Evolutionary conservation across 1,140 invertebrate genomes (phyloP), one percentile per base, ranked within the genome.

Genomic region (Drosophila albomicans): DNA sequence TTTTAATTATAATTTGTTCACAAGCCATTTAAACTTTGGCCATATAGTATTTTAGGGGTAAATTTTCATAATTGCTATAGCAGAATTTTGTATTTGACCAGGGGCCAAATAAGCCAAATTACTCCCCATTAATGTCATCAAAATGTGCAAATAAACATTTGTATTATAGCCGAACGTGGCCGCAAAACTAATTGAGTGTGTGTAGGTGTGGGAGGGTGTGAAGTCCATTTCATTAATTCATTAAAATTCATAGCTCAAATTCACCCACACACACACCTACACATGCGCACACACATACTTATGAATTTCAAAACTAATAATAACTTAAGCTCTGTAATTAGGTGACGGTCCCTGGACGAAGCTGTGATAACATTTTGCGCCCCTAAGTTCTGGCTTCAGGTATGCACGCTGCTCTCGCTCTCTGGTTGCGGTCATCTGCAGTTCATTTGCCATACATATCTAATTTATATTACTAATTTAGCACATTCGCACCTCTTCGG

Each of bases 391-490:
- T 43, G 35, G 45, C 46, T 51, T n/a, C 49, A 32, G 28, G 28
- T 51, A 54, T 64, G 30, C 10, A 43, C 35, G 35, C 1, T 38
- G 35, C 35, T 1, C 5, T 43, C 48, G 45, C n/a, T 49, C 57
- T 63, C 16, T 59, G 43, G 20, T 69, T 64, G 48, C 15, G 38
- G 51, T 56, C 41, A 46, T 66, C 52, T 46, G 58, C 56, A 28
- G 58, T 49, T 75, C 64, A 69, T 62, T 79, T 51, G 59, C 48
- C 64, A 63, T 69, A 82, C 77, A 82, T 81, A 81, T 79, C 70
- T 81, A 89, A 89, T 89, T 85, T 89, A 81, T 81, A 89, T 89
- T 89, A 89, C 85, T 89, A 89, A 89, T 89, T 89, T 67, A 89
- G 45, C 81, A 79, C 65, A 72, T 77, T 89, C 69, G 61, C 81